Base-by-base conservation (phyloP, 2,888 invertebrate genomes). In the Agrilus mali region DNA sequence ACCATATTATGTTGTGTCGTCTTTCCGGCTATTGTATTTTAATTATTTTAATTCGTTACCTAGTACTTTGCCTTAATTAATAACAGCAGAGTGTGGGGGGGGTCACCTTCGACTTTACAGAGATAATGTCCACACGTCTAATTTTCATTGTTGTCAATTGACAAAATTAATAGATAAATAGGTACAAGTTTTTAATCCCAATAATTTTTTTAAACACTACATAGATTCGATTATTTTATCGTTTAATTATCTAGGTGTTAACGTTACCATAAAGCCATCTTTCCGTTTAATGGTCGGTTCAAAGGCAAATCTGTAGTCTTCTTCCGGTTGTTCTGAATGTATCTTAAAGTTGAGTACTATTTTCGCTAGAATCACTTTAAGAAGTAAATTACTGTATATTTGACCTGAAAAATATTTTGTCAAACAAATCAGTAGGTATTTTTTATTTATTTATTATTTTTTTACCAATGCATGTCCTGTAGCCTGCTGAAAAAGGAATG, bases 401-500 rank as follows among this genome's bases (percentile, higher is more conserved):
- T 80, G 77, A 36, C 81, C 73, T 72, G 58, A 14, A 58, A 61
- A 20, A 20, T 20, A 10, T 27, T 27, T 2, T 27, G 10, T 27
- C 4, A 27, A 27, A 27, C 2, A 27, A 10, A 35, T 17, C 2
- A 3, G 12, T 35, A 16, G n/a, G n/a, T n/a, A 17, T 16, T 17
- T 17, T 35, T 10, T 10, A 10, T 27, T 27, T n/a, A n/a, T n/a
- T n/a, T n/a, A n/a, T n/a, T n/a, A n/a, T n/a, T 20, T 20, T 1
- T 10, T 27, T 27, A 27, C 27, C 27, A 8, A 35, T 16, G 35
- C 15, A 16, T 35, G 35, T 12, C 35, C 35, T 17, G 1, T 81
- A 80, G 4, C 82, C 83, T 27, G 82, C 82, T 38, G 80, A 81
- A 68, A 83, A 83, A 0, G 82, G 83, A 34, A 83, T 76, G 56